Conservation (phyloP, 2,113 vertebrate species). For the Bungarus multicinctus region DNA sequence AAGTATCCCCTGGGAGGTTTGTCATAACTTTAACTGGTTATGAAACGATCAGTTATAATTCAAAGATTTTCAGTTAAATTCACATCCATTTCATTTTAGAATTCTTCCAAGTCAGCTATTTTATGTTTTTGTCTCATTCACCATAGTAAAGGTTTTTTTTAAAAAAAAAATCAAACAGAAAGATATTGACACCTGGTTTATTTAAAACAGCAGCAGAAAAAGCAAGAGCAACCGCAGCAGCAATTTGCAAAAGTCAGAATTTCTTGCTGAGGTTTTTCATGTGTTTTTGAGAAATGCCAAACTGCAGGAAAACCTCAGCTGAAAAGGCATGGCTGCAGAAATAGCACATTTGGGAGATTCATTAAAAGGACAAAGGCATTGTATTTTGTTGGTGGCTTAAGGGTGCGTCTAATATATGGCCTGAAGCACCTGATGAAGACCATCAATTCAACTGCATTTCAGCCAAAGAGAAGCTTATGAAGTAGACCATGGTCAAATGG, state of each 20-base stretch:
- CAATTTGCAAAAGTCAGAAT: background rate
- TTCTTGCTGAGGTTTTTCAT: background rate
- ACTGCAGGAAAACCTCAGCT: background rate
- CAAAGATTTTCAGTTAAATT: background rate
- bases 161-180: background rate
- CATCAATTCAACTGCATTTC: background rate
- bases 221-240: background rate
- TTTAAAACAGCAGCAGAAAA: background rate
- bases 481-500: no score
- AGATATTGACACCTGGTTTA: background rate
- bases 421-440: background rate
- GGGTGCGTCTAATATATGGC: background rate
- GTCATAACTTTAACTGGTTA: background rate
- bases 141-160: background rate
- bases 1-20: background rate
- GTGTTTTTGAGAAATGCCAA: background rate
- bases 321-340: background rate
- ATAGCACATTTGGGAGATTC: accelerated
- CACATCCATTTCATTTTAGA: background rate
- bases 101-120: background rate
- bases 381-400: background rate
- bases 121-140: background rate
- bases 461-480: background rate
- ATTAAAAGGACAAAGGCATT: background rate
- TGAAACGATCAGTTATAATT: background rate